Conservation (phyloP, 1,140 invertebrate species). For the Drosophila ficusphila region DNA sequence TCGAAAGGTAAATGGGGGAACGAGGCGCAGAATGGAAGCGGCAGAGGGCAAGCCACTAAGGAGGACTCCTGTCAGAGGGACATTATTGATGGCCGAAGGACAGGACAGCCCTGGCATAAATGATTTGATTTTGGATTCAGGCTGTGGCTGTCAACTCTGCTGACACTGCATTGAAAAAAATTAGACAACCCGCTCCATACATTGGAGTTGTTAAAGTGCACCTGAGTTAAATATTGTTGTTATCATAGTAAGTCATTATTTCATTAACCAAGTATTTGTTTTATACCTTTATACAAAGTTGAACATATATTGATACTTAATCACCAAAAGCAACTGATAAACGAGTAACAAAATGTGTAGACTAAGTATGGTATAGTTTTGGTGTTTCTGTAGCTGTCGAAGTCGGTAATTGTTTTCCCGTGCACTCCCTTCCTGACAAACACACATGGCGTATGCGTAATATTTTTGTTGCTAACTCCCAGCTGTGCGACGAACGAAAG, state of each 20-base stretch:
- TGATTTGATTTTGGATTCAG: constrained; percentile 67
- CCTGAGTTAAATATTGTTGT: no score
- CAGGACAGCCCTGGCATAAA: constrained; percentile 65
- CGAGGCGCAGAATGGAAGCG: neutral
- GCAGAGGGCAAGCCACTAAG: constrained; percentile 22
- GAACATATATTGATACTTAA: no score
- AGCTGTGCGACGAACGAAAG: neutral
- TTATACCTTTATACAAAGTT: no score
- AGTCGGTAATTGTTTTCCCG: neutral
- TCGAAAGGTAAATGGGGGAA: constrained; percentile 15
- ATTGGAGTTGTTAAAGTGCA: no score
- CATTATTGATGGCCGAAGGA: constrained; percentile 67
- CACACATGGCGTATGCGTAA: constrained; percentile 38
- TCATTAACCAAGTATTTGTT: no score
- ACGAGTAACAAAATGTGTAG: no score
- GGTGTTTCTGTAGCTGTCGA: neutral
- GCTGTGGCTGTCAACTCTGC: constrained; percentile 23
- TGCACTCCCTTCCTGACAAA: neutral
- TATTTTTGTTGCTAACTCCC: constrained; percentile 18
- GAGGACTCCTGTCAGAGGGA: constrained; percentile 62
- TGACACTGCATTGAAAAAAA: constrained; percentile 8
- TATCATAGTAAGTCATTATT: no score
- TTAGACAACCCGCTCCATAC: no score
- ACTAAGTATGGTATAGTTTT: no score
- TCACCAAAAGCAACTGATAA: no score